Conservation (phyloP, 1,140 invertebrate genomes). For the Scylla paramamosain region DNA sequence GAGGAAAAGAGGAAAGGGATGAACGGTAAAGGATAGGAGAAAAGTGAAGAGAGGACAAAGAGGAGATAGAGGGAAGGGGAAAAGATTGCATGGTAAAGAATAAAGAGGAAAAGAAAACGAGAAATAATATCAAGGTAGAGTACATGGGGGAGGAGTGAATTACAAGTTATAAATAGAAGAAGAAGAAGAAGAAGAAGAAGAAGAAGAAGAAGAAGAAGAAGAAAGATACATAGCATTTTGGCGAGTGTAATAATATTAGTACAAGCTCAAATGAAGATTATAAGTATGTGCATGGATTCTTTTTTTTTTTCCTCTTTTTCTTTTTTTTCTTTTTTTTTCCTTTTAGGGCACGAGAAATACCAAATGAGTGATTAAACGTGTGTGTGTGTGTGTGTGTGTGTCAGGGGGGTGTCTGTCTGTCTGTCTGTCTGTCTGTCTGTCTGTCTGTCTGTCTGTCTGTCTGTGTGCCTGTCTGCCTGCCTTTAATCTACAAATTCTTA, state of each 20-base stretch:
- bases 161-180: too few relatives aligned
- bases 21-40: not conserved
- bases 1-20: not conserved
- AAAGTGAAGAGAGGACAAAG: not conserved
- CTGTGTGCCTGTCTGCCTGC: too few relatives aligned
- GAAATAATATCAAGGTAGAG: not conserved
- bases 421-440: too few relatives aligned
- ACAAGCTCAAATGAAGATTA: constrained; percentile 2
- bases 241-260: too few relatives aligned
- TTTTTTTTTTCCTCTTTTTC: too few relatives aligned
- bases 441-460: too few relatives aligned
- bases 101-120: not conserved
- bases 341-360: not conserved
- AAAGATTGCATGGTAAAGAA: not conserved
- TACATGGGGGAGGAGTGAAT: too few relatives aligned
- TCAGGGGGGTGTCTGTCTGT: not conserved
- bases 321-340: not conserved
- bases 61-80: not conserved
- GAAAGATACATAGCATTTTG: too few relatives aligned
- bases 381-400: constrained; percentile 44
- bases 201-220: too few relatives aligned
- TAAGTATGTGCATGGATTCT: not conserved
- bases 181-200: too few relatives aligned
- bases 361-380: not conserved
- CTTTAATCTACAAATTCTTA: too few relatives aligned